phyloP scores from a whole-genome alignment of 2,797 vertebrate genomes.

The Liasis olivaceus region DNA sequence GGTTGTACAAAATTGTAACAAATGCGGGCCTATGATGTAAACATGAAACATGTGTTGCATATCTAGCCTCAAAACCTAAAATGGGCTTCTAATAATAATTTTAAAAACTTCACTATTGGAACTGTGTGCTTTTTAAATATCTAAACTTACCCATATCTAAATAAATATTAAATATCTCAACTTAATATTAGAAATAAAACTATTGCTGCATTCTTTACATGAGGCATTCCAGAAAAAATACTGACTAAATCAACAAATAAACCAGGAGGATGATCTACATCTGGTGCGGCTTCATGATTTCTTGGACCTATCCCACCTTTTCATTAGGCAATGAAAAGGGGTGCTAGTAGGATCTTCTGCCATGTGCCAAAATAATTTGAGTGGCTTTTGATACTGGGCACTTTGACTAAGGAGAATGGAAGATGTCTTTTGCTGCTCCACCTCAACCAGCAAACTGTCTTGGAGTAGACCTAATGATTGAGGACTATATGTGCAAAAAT shows the following conservation, averaged over 20 bases:
- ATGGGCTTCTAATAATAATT: slow-evolving; percentile 40
- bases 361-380: too few relatives aligned
- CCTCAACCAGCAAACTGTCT: too few relatives aligned
- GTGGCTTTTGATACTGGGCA: too few relatives aligned
- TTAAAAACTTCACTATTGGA: slow-evolving; percentile 33
- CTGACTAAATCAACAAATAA: slow-evolving; percentile 50
- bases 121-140: slow-evolving; percentile 25
- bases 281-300: neutral
- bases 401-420: neutral
- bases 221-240: slow-evolving; percentile 13
- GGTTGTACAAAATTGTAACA: slow-evolving; percentile 55
- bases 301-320: neutral
- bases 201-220: slow-evolving; percentile 23
- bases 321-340: neutral
- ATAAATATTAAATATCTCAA: slow-evolving; percentile 25
- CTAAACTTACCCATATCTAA: neutral
- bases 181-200: neutral
- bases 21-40: slow-evolving; percentile 52
- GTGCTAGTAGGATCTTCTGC: too few relatives aligned
- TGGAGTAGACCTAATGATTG: too few relatives aligned
- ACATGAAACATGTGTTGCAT: slow-evolving; percentile 32
- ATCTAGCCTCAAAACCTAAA: slow-evolving; percentile 45
- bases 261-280: neutral
- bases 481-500: neutral
- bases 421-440: neutral